phyloP scores from a whole-genome alignment of 2,113 vertebrate species.

The Mystacornis crossleyi region DNA sequence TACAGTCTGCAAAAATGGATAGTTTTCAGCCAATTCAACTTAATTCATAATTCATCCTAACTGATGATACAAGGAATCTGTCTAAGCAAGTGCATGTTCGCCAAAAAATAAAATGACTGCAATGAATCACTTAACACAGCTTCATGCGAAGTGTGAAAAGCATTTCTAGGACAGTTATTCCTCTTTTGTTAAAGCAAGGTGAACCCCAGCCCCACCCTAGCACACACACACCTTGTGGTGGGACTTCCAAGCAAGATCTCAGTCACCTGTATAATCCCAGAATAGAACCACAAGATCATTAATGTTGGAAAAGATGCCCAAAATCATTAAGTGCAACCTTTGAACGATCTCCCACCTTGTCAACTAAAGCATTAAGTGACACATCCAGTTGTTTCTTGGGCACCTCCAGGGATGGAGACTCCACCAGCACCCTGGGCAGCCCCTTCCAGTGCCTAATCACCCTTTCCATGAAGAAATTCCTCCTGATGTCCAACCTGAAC shows the following conservation, averaged over 20 bases:
- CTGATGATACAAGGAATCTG: not conserved
- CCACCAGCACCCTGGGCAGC: not conserved
- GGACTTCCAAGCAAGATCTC: not conserved
- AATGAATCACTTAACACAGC: not conserved
- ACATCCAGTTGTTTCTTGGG: not conserved
- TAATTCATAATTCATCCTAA: slow-evolving; percentile 32
- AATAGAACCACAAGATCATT: not conserved
- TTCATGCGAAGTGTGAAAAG: not conserved
- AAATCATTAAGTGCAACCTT: not conserved
- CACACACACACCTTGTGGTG: not conserved
- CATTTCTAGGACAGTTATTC: not conserved
- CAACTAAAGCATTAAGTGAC: not conserved
- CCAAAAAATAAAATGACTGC: not conserved
- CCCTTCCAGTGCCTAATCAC: not conserved
- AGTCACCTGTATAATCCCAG: not conserved
- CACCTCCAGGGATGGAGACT: not conserved
- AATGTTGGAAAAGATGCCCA: not conserved
- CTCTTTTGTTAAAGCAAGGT: not conserved
- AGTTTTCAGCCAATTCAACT: not conserved
- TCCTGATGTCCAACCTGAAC: not conserved
- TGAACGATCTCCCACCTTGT: not conserved
- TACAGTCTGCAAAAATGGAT: not conserved
- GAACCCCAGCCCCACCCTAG: not conserved
- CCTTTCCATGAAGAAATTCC: rapidly evolving
- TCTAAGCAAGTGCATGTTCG: not conserved